These are phyloP conservation scores for Fringilla coelebs DNA, from an alignment of 2,797 vertebrate genomes.

Conservation along the genomic window DNA sequence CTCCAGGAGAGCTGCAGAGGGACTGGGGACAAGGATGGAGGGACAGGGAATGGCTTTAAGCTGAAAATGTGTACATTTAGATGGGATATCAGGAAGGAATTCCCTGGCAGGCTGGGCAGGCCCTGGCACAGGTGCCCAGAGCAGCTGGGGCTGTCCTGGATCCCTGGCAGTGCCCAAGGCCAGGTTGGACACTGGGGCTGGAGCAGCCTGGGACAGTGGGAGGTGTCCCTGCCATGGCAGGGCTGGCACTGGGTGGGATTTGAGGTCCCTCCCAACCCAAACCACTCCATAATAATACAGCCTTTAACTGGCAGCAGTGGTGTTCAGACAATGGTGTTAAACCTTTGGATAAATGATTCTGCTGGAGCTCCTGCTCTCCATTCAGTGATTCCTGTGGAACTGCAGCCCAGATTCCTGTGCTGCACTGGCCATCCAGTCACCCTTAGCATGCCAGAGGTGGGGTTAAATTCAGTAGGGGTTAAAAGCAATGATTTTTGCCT, in stretches of 20 bases:
- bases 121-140: neutral
- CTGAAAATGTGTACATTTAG: too few relatives aligned
- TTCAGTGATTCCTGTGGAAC: neutral
- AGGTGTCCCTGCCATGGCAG: neutral
- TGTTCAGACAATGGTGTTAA: neutral
- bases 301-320: neutral
- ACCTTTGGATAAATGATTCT: neutral
- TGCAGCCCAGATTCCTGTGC: neutral
- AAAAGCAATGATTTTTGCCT: neutral
- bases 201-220: neutral
- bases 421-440: neutral
- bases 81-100: too few relatives aligned
- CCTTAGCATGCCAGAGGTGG: neutral
- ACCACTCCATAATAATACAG: neutral
- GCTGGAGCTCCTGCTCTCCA: neutral
- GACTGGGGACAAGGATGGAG: neutral
- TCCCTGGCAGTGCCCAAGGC: neutral
- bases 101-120: accelerated
- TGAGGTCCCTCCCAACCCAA: neutral
- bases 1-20: neutral
- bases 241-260: neutral
- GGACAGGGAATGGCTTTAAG: too few relatives aligned
- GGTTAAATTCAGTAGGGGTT: neutral
- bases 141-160: neutral
- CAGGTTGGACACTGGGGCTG: neutral